These are phyloP conservation scores for Lophotriccus pileatus DNA, from an alignment of 2,797 vertebrate genomes.

Conservation along the genomic window DNA sequence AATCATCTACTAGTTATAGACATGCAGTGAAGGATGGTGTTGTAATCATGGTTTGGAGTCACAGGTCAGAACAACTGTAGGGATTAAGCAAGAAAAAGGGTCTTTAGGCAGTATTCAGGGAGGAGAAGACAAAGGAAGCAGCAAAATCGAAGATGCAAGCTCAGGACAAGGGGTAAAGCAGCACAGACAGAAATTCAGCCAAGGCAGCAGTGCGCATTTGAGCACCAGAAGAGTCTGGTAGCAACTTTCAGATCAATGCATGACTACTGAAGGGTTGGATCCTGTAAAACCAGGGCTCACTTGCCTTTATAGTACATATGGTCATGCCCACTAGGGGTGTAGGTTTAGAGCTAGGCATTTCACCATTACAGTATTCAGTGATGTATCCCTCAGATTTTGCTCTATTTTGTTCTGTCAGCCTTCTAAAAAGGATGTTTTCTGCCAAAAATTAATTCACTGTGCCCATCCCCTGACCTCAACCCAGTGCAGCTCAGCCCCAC, in stretches of 20 bases:
- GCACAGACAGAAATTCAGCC: not conserved
- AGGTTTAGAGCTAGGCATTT: not conserved
- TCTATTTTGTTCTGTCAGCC: not conserved
- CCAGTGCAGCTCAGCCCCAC: not conserved
- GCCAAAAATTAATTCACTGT: not conserved
- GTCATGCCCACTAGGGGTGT: accelerated
- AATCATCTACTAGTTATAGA: not conserved
- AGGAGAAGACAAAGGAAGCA: not conserved
- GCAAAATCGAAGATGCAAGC: not conserved
- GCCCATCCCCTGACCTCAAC: not conserved
- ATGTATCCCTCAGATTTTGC: not conserved
- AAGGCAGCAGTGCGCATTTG: accelerated
- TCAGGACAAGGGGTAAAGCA: not conserved
- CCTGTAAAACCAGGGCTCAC: not conserved
- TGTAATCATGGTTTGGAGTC: not conserved
- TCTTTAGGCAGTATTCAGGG: not conserved
- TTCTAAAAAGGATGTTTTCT: not conserved
- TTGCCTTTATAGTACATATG: not conserved
- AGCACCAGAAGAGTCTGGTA: not conserved
- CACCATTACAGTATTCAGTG: not conserved
- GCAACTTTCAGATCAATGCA: accelerated
- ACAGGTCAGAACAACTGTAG: not conserved
- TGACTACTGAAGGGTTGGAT: not conserved
- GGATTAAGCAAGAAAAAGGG: too few relatives aligned
- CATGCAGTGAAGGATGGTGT: accelerated